Conservation (phyloP, 2,797 vertebrate species). For the Danio albolineatus region DNA sequence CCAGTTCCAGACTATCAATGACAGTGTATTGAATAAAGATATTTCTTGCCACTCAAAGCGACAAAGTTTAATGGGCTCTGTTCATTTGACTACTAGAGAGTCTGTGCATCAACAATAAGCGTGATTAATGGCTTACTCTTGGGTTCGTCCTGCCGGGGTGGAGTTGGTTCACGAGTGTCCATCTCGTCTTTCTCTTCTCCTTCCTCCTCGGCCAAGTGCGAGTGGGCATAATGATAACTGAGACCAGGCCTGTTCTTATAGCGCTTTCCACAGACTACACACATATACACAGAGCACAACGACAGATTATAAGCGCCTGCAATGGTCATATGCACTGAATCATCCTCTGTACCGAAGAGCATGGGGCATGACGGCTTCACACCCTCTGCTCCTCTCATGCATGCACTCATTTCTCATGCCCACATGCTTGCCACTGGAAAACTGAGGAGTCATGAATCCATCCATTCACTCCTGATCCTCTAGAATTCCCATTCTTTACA, state of each 20-base stretch:
- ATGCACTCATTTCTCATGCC: slow-evolving; percentile 7
- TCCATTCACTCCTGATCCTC: neutral
- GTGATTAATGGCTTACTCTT: slow-evolving; percentile 81
- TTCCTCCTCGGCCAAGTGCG: slow-evolving; percentile 95
- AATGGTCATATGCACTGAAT: slow-evolving; percentile 4
- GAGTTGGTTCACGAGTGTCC: slow-evolving; percentile 82
- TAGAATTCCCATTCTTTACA: neutral
- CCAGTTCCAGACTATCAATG: neutral
- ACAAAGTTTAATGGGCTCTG: neutral
- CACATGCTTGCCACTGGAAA: neutral
- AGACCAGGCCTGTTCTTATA: slow-evolving; percentile 97
- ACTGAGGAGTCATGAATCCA: neutral
- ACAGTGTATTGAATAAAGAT: slow-evolving; percentile 1
- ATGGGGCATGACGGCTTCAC: neutral
- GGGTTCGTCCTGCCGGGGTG: slow-evolving; percentile 85
- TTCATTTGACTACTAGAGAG: neutral
- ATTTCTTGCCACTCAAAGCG: neutral
- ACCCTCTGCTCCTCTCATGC: slow-evolving; percentile 1
- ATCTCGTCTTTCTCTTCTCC: slow-evolving; percentile 91
- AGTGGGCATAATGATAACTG: slow-evolving; percentile 96
- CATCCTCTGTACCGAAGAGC: slow-evolving; percentile 9
- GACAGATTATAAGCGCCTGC: neutral
- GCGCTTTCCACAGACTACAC: slow-evolving; percentile 92
- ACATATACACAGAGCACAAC: slow-evolving; percentile 57
- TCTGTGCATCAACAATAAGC: neutral